Conservation (phyloP, 2,888 invertebrate species). For the Phengaris alcon region DNA sequence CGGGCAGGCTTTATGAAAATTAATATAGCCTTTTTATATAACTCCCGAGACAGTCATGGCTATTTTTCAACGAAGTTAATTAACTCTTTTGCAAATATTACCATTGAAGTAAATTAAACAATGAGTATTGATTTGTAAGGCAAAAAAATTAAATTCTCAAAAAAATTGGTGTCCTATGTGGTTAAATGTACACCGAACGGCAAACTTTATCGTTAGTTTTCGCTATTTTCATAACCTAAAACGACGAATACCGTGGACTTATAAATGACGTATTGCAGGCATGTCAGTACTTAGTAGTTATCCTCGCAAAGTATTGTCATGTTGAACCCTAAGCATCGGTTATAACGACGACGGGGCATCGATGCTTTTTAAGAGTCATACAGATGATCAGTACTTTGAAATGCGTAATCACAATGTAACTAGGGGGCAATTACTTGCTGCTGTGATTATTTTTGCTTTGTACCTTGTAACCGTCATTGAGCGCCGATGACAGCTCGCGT, state of each 20-base stretch:
- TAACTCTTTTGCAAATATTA: no score
- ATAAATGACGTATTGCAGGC: not conserved
- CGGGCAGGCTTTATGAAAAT: no score
- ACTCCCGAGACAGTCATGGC: no score
- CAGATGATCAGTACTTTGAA: conserved; percentile 26
- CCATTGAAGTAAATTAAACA: no score
- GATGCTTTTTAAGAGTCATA: conserved; percentile 23
- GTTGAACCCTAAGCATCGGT: conserved; percentile 23
- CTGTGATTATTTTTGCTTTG: conserved; percentile 51
- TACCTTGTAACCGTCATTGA: conserved; percentile 62
- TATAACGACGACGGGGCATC: conserved; percentile 17
- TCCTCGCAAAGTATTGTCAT: conserved; percentile 5
- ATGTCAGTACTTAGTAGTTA: not conserved
- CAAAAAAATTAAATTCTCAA: no score
- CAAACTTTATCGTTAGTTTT: not conserved
- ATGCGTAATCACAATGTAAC: conserved; percentile 25
- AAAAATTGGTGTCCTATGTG: not conserved
- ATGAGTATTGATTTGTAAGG: no score
- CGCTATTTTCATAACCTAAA: not conserved
- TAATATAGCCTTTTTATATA: no score
- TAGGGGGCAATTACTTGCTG: conserved; percentile 30
- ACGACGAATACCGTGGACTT: conserved; percentile 1
- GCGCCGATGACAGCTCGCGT: conserved; percentile 64
- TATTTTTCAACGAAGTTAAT: no score
- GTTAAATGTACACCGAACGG: not conserved